A percentile compares a stretch with the other conserved stretches of the same genome.
Evolutionary conservation across 2,797 vertebrate species (phyloP).

Genomic region (Spatula versicolor): DNA sequence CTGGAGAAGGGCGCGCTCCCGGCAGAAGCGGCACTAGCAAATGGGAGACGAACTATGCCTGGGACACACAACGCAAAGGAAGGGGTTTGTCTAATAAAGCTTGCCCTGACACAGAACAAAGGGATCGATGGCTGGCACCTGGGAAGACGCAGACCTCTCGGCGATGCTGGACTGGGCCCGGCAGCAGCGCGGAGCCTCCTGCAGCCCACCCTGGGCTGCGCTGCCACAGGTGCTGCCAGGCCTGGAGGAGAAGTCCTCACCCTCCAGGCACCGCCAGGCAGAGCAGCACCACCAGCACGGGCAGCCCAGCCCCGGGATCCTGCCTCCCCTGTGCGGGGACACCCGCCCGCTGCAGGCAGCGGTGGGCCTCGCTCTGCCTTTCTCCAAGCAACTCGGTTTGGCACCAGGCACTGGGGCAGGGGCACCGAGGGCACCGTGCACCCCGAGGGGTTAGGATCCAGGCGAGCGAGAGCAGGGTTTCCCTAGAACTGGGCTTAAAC

Average conservation of each 20-base stretch:
- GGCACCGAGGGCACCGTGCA: neutral
- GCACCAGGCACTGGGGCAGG: too few relatives aligned
- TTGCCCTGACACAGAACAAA: neutral
- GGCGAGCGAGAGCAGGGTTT: neutral
- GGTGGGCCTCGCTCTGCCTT: fast-evolving
- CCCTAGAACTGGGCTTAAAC: neutral
- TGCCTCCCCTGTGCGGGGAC: neutral
- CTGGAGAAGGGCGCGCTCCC: neutral
- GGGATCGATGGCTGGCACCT: neutral
- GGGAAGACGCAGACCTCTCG: neutral
- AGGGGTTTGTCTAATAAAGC: neutral
- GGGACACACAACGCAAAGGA: neutral
- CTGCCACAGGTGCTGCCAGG: neutral
- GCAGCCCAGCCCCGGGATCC: too few relatives aligned
- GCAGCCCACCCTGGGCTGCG: neutral
- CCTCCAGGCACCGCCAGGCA: neutral
- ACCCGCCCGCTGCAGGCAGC: fast-evolving
- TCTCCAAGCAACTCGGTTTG: too few relatives aligned
- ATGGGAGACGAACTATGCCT: slow-evolving; percentile 6
- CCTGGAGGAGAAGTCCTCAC: neutral
- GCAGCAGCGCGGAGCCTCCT: neutral
- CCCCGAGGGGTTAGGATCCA: neutral
- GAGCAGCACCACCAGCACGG: neutral
- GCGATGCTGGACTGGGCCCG: neutral
- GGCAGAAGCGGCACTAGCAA: neutral